Conservation (phyloP, 2,797 vertebrate species). For the Urosaurus nigricauda region DNA sequence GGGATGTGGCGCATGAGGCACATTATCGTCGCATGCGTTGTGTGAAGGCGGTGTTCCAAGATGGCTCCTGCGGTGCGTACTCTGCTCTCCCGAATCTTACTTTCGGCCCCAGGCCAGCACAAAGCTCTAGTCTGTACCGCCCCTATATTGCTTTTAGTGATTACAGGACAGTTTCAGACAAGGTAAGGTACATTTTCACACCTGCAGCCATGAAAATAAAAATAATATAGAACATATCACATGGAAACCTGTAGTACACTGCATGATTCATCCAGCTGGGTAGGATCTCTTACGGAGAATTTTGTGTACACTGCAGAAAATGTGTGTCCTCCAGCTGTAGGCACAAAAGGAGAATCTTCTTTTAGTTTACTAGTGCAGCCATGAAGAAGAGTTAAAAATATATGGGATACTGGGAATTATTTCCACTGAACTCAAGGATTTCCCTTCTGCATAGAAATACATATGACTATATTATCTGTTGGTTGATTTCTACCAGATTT, state of each 20-base stretch:
- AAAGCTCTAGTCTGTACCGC: no score
- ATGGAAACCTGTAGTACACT: neutral
- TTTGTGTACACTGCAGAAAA: constrained; percentile 48
- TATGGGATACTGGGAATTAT: neutral
- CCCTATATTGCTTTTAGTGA: neutral
- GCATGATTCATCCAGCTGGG: neutral
- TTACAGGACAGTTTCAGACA: neutral
- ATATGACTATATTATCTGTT: neutral
- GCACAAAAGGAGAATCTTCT: constrained; percentile 62
- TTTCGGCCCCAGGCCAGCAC: no score
- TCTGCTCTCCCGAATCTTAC: no score
- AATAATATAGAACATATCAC: neutral
- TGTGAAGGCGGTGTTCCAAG: no score
- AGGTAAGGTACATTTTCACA: neutral
- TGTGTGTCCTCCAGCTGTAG: constrained; percentile 49
- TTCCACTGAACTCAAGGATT: neutral
- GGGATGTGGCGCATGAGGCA: no score
- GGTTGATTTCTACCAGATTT: neutral
- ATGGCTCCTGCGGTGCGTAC: no score
- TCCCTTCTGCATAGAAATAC: neutral
- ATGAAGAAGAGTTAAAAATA: constrained; percentile 57
- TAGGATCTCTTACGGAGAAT: constrained; percentile 30
- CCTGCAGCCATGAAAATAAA: neutral
- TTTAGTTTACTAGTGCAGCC: constrained; percentile 59
- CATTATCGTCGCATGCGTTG: no score